phyloP scores from a whole-genome alignment of 2,797 vertebrate genomes.

The Distichodus sexfasciatus region DNA sequence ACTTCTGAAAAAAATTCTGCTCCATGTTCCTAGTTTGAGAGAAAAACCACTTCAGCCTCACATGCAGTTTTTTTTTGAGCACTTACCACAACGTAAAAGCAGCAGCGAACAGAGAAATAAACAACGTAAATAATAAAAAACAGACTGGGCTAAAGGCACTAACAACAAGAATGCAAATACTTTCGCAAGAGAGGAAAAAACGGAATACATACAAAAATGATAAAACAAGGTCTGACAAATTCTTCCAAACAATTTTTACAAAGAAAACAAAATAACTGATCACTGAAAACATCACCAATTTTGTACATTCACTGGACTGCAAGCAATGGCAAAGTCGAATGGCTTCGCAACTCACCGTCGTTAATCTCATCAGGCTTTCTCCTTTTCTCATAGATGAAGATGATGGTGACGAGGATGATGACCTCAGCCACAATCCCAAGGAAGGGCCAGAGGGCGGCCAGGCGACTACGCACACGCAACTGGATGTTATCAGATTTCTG shows the following conservation, averaged over 20 bases:
- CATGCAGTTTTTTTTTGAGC: slow-evolving; percentile 80
- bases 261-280: slow-evolving; percentile 18
- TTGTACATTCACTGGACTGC: slow-evolving; percentile 14
- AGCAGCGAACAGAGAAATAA: slow-evolving; percentile 81
- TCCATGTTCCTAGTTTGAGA: slow-evolving; percentile 62
- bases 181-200: slow-evolving; percentile 31
- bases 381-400: slow-evolving; percentile 97
- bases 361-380: slow-evolving; percentile 91
- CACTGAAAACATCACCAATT: slow-evolving; percentile 16
- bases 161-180: slow-evolving; percentile 48
- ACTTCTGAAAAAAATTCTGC: slow-evolving; percentile 57
- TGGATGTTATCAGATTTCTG: slow-evolving; percentile 24
- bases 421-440: slow-evolving; percentile 95
- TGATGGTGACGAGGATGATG: slow-evolving; percentile 90
- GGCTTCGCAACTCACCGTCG: slow-evolving; percentile 79
- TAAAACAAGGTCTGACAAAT: slow-evolving; percentile 12
- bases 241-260: neutral
- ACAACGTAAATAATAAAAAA: slow-evolving; percentile 74
- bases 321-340: neutral
- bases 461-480: slow-evolving; percentile 86
- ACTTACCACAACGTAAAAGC: slow-evolving; percentile 86
- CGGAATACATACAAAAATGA: slow-evolving; percentile 18
- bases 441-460: slow-evolving; percentile 96
- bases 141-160: slow-evolving; percentile 55
- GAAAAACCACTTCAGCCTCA: slow-evolving; percentile 79